These are phyloP conservation scores for Helobdella robusta DNA, from an alignment of 2,888 invertebrate genomes.

Conservation along the genomic window DNA sequence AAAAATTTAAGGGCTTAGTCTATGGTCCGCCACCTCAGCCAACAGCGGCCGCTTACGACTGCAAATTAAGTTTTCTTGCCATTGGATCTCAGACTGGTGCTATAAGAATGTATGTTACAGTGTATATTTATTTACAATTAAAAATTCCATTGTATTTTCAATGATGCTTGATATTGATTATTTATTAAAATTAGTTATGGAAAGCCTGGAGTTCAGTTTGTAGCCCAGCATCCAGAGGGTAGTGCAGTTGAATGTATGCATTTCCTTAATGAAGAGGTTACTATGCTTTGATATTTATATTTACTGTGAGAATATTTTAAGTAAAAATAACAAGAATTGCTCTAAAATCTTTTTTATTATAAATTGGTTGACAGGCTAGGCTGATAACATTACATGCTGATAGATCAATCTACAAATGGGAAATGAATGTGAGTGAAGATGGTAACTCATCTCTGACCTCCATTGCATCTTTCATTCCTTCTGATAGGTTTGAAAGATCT, in stretches of 20 bases:
- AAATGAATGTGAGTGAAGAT: slow-evolving; percentile 59
- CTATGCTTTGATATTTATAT: not conserved
- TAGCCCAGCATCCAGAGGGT: slow-evolving; percentile 71
- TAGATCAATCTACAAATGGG: slow-evolving; percentile 88
- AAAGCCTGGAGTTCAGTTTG: slow-evolving; percentile 83
- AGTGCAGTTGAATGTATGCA: slow-evolving; percentile 65
- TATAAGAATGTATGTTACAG: slow-evolving; percentile 32
- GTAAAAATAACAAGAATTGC: not conserved
- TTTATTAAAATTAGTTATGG: slow-evolving; percentile 59
- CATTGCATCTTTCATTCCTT: slow-evolving; percentile 14
- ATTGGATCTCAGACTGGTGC: slow-evolving; percentile 81
- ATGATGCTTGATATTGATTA: not conserved
- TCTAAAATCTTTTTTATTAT: too few relatives aligned
- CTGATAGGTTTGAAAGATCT: not conserved
- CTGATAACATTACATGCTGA: slow-evolving; percentile 80
- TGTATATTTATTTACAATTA: not conserved
- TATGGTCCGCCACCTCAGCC: slow-evolving; percentile 97
- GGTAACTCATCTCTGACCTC: slow-evolving; percentile 36
- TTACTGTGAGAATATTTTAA: not conserved
- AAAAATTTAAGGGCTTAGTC: slow-evolving; percentile 67
- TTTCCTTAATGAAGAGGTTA: slow-evolving; percentile 59
- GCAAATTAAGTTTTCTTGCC: slow-evolving; percentile 73
- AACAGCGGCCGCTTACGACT: slow-evolving; percentile 84
- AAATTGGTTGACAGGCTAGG: slow-evolving; percentile 68
- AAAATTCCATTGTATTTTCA: not conserved